These are phyloP conservation scores for Lasioglossum zephyrum DNA, from an alignment of 2,888 invertebrate species.

Conservation along the genomic window DNA sequence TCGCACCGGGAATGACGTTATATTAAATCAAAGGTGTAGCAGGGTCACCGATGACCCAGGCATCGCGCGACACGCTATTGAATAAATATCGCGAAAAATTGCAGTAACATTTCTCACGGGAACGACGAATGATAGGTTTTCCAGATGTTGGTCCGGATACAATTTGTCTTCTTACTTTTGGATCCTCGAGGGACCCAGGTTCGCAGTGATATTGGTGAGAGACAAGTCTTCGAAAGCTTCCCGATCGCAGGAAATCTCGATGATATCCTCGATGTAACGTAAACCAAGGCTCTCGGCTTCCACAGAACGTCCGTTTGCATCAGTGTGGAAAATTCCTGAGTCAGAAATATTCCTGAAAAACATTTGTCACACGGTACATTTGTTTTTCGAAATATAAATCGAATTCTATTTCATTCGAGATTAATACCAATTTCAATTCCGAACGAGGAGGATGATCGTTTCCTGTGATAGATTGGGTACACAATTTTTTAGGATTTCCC, in stretches of 20 bases:
- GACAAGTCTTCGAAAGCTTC: background rate
- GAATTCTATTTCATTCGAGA: too few species aligned
- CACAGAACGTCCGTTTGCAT: background rate
- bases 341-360: background rate
- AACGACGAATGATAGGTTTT: conserved; percentile 53
- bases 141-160: conserved; percentile 93
- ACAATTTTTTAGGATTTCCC: background rate
- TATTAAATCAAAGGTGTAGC: background rate
- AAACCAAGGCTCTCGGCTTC: background rate
- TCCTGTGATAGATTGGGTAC: background rate
- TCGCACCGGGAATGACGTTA: background rate
- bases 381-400: background rate
- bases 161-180: conserved; percentile 92
- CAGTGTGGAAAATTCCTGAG: background rate
- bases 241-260: background rate
- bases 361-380: background rate
- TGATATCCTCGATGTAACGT: background rate
- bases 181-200: conserved; percentile 95
- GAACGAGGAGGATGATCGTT: background rate
- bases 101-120: background rate
- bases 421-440: background rate
- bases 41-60: background rate
- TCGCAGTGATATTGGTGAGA: conserved; percentile 91
- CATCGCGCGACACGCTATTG: background rate
- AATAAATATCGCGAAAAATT: background rate